These are phyloP conservation scores for Tragelaphus eurycerus DNA, from an alignment of 2,797 vertebrate species.

Conservation along the genomic window DNA sequence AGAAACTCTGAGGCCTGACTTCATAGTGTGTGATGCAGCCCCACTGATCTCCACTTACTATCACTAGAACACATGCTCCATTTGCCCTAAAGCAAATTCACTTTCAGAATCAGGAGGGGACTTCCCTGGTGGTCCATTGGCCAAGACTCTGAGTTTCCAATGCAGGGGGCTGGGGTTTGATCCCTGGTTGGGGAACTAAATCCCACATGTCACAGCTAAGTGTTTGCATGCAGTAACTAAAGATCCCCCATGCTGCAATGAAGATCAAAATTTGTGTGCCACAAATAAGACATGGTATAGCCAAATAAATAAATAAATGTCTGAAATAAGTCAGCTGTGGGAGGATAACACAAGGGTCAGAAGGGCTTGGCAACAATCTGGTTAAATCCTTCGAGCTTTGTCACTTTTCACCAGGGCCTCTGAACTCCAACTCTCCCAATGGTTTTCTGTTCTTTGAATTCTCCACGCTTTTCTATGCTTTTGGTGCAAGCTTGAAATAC, in stretches of 20 bases:
- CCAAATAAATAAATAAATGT: not conserved
- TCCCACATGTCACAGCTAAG: not conserved
- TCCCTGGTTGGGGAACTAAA: not conserved
- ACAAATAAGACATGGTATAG: not conserved
- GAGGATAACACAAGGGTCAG: not conserved
- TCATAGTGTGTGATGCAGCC: not conserved
- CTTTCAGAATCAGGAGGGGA: not conserved
- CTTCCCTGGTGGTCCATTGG: not conserved
- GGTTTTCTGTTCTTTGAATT: not conserved
- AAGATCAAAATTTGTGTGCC: not conserved
- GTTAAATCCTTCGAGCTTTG: not conserved
- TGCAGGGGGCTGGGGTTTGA: not conserved
- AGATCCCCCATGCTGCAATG: not conserved
- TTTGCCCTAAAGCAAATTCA: not conserved
- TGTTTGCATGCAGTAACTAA: not conserved
- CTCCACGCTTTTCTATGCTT: rapidly evolving
- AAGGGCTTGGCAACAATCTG: not conserved
- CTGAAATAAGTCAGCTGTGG: not conserved
- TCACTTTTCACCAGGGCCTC: not conserved
- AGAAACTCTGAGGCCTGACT: not conserved
- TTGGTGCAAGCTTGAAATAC: not conserved
- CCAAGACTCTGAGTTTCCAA: not conserved
- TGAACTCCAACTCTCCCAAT: not conserved
- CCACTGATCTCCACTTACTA: not conserved
- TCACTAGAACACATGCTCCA: not conserved